phyloP scores from a whole-genome alignment of 2,888 invertebrate genomes.

The Cephus spinipes region DNA sequence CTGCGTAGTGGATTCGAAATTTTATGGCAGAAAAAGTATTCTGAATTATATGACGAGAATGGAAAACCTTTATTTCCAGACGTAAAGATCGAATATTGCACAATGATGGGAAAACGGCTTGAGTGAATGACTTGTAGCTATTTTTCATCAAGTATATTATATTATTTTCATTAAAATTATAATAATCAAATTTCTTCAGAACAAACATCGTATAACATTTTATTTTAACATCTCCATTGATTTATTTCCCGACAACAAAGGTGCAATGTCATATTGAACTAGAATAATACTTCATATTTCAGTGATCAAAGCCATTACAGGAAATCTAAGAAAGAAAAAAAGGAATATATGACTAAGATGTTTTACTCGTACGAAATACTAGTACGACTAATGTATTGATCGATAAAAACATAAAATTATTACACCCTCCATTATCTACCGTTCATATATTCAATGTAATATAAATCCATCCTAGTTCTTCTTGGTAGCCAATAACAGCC shows the following conservation, averaged over 20 bases:
- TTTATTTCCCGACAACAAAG: too few relatives aligned
- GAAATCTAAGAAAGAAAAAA: background rate
- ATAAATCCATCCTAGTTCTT: background rate
- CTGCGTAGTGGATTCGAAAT: conserved; percentile 42
- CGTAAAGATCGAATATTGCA: conserved; percentile 31
- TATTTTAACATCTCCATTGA: background rate
- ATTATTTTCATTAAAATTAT: conserved; percentile 35
- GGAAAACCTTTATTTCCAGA: conserved; percentile 39
- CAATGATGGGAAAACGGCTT: background rate
- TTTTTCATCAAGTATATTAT: background rate
- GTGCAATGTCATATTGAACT: background rate
- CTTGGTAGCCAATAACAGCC: background rate
- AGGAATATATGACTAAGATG: background rate
- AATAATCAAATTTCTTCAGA: conserved; percentile 28
- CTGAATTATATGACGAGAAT: conserved; percentile 32
- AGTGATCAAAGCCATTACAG: background rate
- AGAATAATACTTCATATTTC: background rate
- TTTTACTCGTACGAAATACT: too few relatives aligned
- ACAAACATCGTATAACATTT: background rate
- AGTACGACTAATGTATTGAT: background rate
- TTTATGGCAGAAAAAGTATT: conserved; percentile 29
- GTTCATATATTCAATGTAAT: background rate
- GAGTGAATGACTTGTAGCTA: background rate
- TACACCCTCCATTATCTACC: background rate
- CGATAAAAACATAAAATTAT: background rate